Evolutionary conservation across 2,888 invertebrate genomes (phyloP), one percentile per base, ranked within the genome.

Genomic region (Cheilosia vulpina): DNA sequence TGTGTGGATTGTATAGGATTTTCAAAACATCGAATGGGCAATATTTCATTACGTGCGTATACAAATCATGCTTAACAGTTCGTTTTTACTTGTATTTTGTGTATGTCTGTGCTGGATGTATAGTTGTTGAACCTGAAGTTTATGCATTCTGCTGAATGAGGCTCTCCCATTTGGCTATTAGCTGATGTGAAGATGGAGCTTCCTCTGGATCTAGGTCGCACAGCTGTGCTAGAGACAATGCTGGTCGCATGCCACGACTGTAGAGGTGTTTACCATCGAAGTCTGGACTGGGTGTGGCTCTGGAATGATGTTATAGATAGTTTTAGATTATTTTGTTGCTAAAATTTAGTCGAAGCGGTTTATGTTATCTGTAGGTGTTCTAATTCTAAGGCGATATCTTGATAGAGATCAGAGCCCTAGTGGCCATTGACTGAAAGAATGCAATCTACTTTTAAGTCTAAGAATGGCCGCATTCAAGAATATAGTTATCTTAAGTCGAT

Each of bases 101-200:
- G 47, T 77, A 17, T 58, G 38, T 57, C 13, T 65, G 68, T 76
- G 69, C 38, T 57, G 13, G 41, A 62, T 76, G 24, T 47, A 58
- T 34, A 21, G 53, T 27, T 1, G 27, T 27, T 27, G 6, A 27
- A 27, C 6, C 6, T 34, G 31, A 7, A 55, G 85, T 62, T 85
- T 87, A 87, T 58, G 90, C 89, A 75, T 91, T 90, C 87, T 94
- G 94, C 88, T 95, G 95, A 88, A 96, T 97, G 88, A 96, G 93
- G 83, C 94, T 96, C 92, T 97, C 97, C 95, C 96, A 97, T 91
- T 96, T 95, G 88, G 95, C 96, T 89, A 97, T 96, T 85, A 97
- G 93, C 55, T 94, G 93, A 84, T 94, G 94, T 53, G 96, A 95
- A 89, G 95, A 95, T 15, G 96, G 95, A 63, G 95, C 94, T 89